These are phyloP conservation scores for Anagrus nilaparvatae DNA, from an alignment of 1,140 invertebrate species.

Conservation along the genomic window DNA sequence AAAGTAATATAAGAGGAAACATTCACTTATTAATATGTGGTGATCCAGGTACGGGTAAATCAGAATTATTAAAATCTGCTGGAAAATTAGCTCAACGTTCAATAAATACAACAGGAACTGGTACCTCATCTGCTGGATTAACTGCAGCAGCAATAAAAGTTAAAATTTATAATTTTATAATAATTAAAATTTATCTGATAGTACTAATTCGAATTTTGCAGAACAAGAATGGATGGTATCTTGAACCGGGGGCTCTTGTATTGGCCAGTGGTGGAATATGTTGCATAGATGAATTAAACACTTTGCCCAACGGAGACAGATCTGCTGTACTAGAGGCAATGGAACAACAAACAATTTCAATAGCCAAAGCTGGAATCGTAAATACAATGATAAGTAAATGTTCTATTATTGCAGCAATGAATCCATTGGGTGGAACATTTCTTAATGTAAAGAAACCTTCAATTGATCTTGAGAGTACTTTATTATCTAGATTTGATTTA, in stretches of 20 bases:
- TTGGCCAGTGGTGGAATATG: conserved; percentile 99
- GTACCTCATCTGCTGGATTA: conserved; percentile 92
- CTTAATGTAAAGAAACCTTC: too few species aligned
- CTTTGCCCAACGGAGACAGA: conserved; percentile 97
- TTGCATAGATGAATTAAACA: conserved; percentile 99
- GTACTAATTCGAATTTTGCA: too few species aligned
- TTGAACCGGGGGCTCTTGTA: conserved; percentile 98
- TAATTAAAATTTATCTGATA: too few species aligned
- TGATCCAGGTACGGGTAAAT: conserved; percentile 98
- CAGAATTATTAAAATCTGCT: conserved; percentile 93
- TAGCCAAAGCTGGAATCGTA: conserved; percentile 96
- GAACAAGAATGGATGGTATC: too few species aligned
- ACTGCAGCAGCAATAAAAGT: conserved; percentile 96
- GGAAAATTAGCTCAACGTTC: conserved; percentile 92
- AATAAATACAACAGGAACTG: conserved; percentile 98
- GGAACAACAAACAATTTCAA: conserved; percentile 99
- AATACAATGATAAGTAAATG: conserved; percentile 96
- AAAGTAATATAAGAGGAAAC: too few species aligned
- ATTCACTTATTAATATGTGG: too few species aligned
- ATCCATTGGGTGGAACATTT: conserved; percentile 95
- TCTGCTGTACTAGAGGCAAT: conserved; percentile 99
- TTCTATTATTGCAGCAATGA: conserved; percentile 96
- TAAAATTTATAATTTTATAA: conserved; percentile 97
- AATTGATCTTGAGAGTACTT: too few species aligned
- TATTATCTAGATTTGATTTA: too few species aligned